Base-by-base conservation (phyloP, 1,140 invertebrate species). In the Chionoecetes opilio region DNA sequence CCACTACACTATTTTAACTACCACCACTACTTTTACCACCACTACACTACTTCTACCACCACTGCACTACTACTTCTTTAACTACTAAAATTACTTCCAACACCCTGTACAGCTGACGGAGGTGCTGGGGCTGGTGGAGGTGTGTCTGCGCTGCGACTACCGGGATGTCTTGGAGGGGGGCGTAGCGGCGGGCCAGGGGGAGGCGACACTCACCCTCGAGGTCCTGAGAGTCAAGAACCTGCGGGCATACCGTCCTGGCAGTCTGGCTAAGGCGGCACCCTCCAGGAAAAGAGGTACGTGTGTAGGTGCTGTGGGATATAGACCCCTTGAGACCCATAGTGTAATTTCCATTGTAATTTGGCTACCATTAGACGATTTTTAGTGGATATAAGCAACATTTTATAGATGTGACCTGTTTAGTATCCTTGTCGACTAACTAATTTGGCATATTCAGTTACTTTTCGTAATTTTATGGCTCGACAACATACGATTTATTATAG, bases 101-200 rank as follows among this genome's bases (percentile, higher is more conserved):
- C n/a, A n/a, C n/a, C n/a, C n/a, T n/a, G n/a, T 8, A 75, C 63
- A 75, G 63, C 26, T 75, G 21, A 75, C 21, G 21, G 63, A 75
- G 63, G 63, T n/a, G 21, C 34, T 95, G 31, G 94, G 94, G 11
- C 11, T 92, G 21, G 89, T 95, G 11, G 94, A 95, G 35, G 94
- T 95, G 38, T 88, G 90, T 29, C 90, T 95, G 0, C 75, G 94
- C 3, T 95, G 94, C 82, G 94, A 95, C 87, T 92, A 84, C 21
- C 84, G 0, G 37, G 92, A n/a, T 0, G 34, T 32, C 31, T 53
- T 38, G 31, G 37, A 29, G 32, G 90, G 46, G 21, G 41, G n/a
- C 37, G 46, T 1, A 9, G 21, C 11, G 46, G 32, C n/a, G 41
- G 75, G 26, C 9, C 88, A 90, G 41, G 90, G 90, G 2, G 84